Conservation (phyloP, 1,140 invertebrate genomes). For the Lepidostoma basale region DNA sequence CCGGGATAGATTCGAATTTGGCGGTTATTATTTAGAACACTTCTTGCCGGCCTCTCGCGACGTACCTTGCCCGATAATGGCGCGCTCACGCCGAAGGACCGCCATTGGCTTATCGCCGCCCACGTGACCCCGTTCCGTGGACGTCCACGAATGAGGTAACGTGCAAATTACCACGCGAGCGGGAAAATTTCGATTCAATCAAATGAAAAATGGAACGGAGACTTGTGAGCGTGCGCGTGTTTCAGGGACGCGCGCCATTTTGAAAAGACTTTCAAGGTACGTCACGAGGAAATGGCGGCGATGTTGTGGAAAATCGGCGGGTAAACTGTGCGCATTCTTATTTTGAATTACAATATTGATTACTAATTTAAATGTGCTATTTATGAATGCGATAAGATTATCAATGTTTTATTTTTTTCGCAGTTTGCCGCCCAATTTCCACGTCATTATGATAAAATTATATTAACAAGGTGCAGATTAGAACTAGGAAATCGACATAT, state of each 20-base stretch:
- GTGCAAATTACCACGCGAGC: conserved; percentile 4
- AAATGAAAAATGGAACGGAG: conserved; percentile 11
- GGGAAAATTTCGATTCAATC: conserved; percentile 10
- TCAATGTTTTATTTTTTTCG: not conserved
- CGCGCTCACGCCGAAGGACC: not conserved
- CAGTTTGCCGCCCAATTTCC: not conserved
- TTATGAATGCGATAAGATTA: too few relatives aligned
- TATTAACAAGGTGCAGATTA: conserved; percentile 24
- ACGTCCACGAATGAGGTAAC: not conserved
- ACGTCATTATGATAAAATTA: not conserved
- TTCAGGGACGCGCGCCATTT: conserved; percentile 20
- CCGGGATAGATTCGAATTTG: not conserved
- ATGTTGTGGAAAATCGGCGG: not conserved
- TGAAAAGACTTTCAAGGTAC: not conserved
- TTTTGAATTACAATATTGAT: too few relatives aligned
- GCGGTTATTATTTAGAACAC: not conserved
- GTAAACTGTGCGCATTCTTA: too few relatives aligned
- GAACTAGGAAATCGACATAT: conserved; percentile 19
- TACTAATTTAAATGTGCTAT: too few relatives aligned
- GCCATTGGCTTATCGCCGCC: conserved; percentile 6
- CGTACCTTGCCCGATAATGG: conserved; percentile 8
- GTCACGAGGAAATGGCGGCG: not conserved
- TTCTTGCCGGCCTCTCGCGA: not conserved
- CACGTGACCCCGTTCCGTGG: conserved; percentile 20
- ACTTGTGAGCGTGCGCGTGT: not conserved